These are phyloP conservation scores for Champsocephalus gunnari DNA, from an alignment of 2,797 vertebrate genomes.

Conservation along the genomic window DNA sequence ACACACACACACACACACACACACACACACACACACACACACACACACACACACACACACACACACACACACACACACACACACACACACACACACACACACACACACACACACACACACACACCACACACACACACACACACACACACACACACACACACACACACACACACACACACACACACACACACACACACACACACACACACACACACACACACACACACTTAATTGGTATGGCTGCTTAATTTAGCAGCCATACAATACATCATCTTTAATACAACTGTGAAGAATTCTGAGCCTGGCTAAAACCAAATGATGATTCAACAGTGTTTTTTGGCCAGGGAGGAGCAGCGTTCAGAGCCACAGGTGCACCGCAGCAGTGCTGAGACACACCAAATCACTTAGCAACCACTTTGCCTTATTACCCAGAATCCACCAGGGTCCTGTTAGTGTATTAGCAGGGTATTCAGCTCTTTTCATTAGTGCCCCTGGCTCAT, in stretches of 20 bases:
- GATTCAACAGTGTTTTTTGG: conserved; percentile 35
- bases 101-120: conserved; percentile 28
- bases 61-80: conserved; percentile 1
- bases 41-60: conserved; percentile 12
- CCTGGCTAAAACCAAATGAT: conserved; percentile 46
- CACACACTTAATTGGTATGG: conserved; percentile 18
- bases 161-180: too few species aligned
- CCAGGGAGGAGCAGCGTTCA: conserved; percentile 42
- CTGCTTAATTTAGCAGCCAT: conserved; percentile 28
- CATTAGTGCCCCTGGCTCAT: conserved; percentile 67
- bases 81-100: conserved; percentile 19
- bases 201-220: too few species aligned
- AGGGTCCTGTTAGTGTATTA: conserved; percentile 76
- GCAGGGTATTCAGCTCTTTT: conserved; percentile 67
- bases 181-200: too few species aligned
- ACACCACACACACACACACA: too few species aligned
- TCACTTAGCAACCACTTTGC: conserved; percentile 79
- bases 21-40: conserved; percentile 13
- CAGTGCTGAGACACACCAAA: conserved; percentile 64
- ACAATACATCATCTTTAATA: conserved; percentile 44
- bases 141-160: too few species aligned
- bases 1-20: conserved; percentile 30
- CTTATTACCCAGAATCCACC: conserved; percentile 75
- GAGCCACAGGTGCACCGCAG: conserved; percentile 77
- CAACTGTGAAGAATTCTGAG: conserved; percentile 38